A percentile compares a stretch with the other conserved stretches of the same genome.
These are phyloP conservation scores for Caiman crocodilus DNA, from an alignment of 2,797 vertebrate species.

Conservation along the genomic window DNA sequence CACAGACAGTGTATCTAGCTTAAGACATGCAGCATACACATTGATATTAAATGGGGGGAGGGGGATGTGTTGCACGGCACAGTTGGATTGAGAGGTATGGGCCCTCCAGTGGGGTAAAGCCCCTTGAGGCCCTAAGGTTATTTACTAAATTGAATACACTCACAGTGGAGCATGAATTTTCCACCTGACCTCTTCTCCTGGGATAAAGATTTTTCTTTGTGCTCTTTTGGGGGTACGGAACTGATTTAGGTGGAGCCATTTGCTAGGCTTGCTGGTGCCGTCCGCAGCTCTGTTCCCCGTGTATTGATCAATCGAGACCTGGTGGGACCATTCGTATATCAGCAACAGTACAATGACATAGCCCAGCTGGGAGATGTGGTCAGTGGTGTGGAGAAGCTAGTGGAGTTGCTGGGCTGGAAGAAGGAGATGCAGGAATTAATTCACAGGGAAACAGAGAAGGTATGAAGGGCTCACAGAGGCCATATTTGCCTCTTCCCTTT, in stretches of 20 bases:
- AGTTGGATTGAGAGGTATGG: background rate
- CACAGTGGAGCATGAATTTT: accelerated
- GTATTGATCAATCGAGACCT: constrained; percentile 92
- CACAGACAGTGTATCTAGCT: background rate
- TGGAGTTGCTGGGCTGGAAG: constrained; percentile 89
- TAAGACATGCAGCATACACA: background rate
- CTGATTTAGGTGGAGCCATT: constrained; percentile 94
- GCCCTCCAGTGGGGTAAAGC: background rate
- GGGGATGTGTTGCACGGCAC: background rate
- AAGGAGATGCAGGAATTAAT: constrained; percentile 84
- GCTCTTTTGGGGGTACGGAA: background rate
- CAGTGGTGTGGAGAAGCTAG: constrained; percentile 83
- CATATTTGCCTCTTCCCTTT: accelerated
- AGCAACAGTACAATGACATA: constrained; percentile 81
- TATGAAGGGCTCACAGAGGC: constrained; percentile 13
- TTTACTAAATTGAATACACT: no score
- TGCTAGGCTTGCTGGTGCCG: constrained; percentile 88
- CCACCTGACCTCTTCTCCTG: accelerated
- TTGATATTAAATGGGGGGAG: background rate
- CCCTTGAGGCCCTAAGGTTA: background rate
- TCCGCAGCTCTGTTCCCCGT: constrained; percentile 86
- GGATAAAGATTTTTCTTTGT: background rate
- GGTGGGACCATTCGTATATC: constrained; percentile 88
- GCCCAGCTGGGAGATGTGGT: constrained; percentile 91
- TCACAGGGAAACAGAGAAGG: constrained; percentile 74